These are phyloP conservation scores for Cheiracanthium punctorium DNA, from an alignment of 2,888 invertebrate species.

Conservation along the genomic window DNA sequence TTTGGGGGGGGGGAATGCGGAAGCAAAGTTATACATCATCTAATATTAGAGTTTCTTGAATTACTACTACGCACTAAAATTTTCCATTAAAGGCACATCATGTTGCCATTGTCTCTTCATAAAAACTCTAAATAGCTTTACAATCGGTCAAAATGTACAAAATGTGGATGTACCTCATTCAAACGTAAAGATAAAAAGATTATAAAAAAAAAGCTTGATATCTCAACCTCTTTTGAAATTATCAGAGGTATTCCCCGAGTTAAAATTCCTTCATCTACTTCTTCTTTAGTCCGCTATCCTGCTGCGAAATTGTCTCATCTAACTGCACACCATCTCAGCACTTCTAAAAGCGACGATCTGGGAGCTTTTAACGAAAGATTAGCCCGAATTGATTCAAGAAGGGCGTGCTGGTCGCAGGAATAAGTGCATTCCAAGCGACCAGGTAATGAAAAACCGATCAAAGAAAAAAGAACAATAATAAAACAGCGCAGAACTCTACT, in stretches of 20 bases:
- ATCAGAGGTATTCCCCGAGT: not conserved
- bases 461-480: not conserved
- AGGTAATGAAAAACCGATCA: constrained; percentile 44
- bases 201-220: not conserved
- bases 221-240: not conserved
- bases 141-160: not conserved
- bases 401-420: constrained; percentile 32
- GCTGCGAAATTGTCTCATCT: not conserved
- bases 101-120: too few relatives aligned
- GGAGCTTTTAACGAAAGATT: constrained; percentile 48
- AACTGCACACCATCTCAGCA: not conserved
- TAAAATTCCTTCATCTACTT: not conserved
- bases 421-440: constrained; percentile 52
- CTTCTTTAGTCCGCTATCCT: not conserved
- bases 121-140: too few relatives aligned
- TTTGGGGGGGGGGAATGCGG: too few relatives aligned
- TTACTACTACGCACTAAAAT: too few relatives aligned
- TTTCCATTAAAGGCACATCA: too few relatives aligned
- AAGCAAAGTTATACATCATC: too few relatives aligned
- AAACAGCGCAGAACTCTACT: constrained; percentile 3
- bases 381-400: constrained; percentile 33
- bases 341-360: constrained; percentile 21
- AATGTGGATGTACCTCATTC: not conserved
- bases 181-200: too few relatives aligned
- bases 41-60: too few relatives aligned